Evolutionary conservation across 1,140 invertebrate species (phyloP), one percentile per base, ranked within the genome.

Genomic region (Pogonomyrmex barbatus): DNA sequence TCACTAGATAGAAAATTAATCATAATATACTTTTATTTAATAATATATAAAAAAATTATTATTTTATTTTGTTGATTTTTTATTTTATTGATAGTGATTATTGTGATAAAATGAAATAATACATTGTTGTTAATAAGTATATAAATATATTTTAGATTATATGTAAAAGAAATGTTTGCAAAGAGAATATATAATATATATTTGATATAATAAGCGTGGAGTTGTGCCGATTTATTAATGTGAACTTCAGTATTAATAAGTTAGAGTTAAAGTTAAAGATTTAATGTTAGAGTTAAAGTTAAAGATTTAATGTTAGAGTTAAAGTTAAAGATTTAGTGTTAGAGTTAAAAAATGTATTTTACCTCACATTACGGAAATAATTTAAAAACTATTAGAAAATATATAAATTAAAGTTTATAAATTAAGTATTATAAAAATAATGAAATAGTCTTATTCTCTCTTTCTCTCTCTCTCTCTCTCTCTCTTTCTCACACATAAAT

Each of bases 151-250:
- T 12, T 14, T 75, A 77, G 4, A 17, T 77, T 62, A 47, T n/a
- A 17, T 8, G 17, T 63, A 78, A 63, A 50, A 17, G 30, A 68
- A 68, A 78, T 36, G 2, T 45, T 62, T 17, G 39, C 5, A 63
- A 77, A 78, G 75, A 62, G 30, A 75, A 63, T 33, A 39, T 47
- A 36, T 36, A 78, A 47, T 45, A n/a, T n/a, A n/a, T 36, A 14
- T 50, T 63, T 10, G 17, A 45, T 73, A n/a, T 24, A 3, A 68
- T 24, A 24, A 73, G 17, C 1, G 0, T 65, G 36, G 8, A n/a
- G 10, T 39, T 14, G 12, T 4, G n/a, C n/a, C 54, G 56, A 62
- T 77, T 63, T 63, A n/a, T 36, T 30, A 9, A 17, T 36, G 1
- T 8, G 4, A 77, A 0, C 47, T 47, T 30, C 58, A 78, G 58